Percentiles rank a stretch among this genome's conserved stretches.
phyloP scores from a whole-genome alignment of 2,888 invertebrate genomes.

The Philhelius pedissequus region DNA sequence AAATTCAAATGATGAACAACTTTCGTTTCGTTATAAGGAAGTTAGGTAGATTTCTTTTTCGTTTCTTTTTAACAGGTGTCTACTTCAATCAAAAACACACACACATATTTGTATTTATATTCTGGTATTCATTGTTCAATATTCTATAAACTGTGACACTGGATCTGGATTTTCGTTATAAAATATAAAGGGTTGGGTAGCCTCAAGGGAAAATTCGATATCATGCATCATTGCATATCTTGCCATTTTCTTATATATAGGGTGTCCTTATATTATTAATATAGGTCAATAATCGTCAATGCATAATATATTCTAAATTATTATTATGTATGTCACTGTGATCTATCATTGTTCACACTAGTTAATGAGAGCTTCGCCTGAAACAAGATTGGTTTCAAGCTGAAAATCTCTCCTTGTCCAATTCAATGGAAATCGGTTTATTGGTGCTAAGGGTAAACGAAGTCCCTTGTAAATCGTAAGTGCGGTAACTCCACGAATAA shows the following conservation, averaged over 20 bases:
- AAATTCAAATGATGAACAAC: slow-evolving; percentile 11
- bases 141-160: slow-evolving; percentile 47
- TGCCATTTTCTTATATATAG: slow-evolving; percentile 30
- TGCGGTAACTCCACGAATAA: no score
- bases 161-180: slow-evolving; percentile 17
- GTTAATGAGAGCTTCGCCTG: no score
- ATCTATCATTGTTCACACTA: no score
- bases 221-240: slow-evolving; percentile 45
- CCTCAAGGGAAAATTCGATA: slow-evolving; percentile 24
- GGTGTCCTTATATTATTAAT: not conserved
- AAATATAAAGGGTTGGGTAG: not conserved
- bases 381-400: no score
- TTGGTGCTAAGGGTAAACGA: no score
- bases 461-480: no score
- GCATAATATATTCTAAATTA: no score
- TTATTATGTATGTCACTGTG: no score
- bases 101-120: not conserved
- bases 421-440: no score
- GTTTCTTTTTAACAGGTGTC: not conserved
- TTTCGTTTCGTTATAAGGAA: not conserved
- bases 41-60: not conserved
- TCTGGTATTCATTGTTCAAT: slow-evolving; percentile 14
- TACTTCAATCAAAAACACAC: not conserved
- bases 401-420: no score
- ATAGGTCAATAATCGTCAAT: no score